Percentiles rank a stretch among this genome's conserved stretches.
Conservation (phyloP, 2,113 vertebrate species). For the Desmodus rotundus region DNA sequence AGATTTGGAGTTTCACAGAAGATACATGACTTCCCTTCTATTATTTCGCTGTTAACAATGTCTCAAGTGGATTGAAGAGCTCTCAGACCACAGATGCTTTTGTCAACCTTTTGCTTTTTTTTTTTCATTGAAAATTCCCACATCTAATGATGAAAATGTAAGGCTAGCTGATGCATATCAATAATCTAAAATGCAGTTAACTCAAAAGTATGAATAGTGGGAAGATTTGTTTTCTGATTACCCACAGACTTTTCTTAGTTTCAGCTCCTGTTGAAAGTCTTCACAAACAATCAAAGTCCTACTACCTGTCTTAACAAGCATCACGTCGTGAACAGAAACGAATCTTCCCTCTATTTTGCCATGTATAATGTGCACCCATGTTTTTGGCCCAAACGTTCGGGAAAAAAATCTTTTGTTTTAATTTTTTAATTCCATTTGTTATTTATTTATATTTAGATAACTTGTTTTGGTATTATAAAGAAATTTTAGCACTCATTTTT, state of each 20-base stretch:
- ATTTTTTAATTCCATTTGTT: too few relatives aligned
- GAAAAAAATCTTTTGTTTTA: too few relatives aligned
- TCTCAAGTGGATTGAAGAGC: background rate
- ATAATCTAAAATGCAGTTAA: background rate
- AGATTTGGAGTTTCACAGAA: background rate
- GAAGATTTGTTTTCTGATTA: constrained; percentile 3
- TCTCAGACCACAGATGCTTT: background rate
- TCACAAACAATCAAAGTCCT: background rate
- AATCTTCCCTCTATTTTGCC: background rate
- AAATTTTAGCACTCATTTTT: too few relatives aligned
- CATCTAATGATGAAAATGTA: background rate
- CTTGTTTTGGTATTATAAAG: too few relatives aligned
- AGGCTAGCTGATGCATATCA: background rate
- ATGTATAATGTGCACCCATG: too few relatives aligned
- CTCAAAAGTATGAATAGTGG: background rate
- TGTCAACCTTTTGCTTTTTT: background rate
- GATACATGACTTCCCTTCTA: background rate
- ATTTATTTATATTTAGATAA: too few relatives aligned
- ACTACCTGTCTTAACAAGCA: background rate
- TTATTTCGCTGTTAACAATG: background rate
- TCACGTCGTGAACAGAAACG: background rate
- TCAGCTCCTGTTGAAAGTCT: background rate
- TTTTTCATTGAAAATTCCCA: background rate
- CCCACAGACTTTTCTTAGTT: background rate
- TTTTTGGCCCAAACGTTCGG: too few relatives aligned